phyloP scores from a whole-genome alignment of 37 sponge, comb jelly and placozoan genomes.

The Halisarca cf. caerulea region DNA sequence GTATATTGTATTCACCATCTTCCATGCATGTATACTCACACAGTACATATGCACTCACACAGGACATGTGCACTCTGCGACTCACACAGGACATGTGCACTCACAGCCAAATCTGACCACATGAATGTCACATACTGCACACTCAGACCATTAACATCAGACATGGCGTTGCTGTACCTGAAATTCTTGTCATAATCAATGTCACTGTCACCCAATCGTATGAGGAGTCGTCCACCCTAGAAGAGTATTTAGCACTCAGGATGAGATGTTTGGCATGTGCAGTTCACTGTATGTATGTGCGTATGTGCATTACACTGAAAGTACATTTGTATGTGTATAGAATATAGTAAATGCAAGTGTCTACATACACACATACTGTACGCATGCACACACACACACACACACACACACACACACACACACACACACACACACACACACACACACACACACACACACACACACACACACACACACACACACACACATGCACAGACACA shows the following conservation, averaged over 20 bases:
- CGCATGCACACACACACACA: too few relatives aligned
- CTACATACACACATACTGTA: too few relatives aligned
- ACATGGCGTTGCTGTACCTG: conserved; percentile 33
- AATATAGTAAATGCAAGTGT: too few relatives aligned
- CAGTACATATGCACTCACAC: conserved; percentile 5
- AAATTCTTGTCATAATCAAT: conserved; percentile 99
- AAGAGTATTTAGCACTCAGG: neutral
- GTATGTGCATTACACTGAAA: neutral
- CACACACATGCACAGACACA: conserved; percentile 77
- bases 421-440: conserved; percentile 23
- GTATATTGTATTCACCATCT: too few relatives aligned
- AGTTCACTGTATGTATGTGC: neutral
- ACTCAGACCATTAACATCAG: neutral
- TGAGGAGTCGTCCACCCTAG: conserved; percentile 86
- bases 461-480: conserved; percentile 1
- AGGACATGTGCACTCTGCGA: too few relatives aligned
- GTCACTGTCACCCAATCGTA: conserved; percentile 97
- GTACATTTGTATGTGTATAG: neutral
- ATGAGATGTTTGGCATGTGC: too few relatives aligned
- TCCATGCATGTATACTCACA: neutral
- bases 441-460: too few relatives aligned
- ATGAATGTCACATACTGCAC: too few relatives aligned
- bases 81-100: too few relatives aligned
- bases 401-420: conserved; percentile 7
- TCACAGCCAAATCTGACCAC: too few relatives aligned